These are phyloP conservation scores for Xiphophorus couchianus DNA, from an alignment of 2,113 vertebrate species.

Conservation along the genomic window DNA sequence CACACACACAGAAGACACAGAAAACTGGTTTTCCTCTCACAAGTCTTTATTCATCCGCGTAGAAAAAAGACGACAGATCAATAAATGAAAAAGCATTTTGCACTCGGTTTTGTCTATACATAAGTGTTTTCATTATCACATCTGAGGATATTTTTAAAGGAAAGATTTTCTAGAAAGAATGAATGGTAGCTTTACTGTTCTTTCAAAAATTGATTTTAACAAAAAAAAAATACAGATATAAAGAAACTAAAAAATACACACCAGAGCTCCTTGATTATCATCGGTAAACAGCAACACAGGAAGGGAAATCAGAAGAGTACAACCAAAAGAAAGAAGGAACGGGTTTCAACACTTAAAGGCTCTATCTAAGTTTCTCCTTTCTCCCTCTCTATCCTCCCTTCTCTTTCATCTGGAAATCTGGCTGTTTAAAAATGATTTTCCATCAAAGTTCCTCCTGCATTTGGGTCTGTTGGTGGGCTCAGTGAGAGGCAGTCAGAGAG, in stretches of 20 bases:
- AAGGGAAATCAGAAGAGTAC: conserved; percentile 52
- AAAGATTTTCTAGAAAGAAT: conserved; percentile 66
- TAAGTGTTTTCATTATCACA: conserved; percentile 68
- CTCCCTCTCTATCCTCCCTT: conserved; percentile 20
- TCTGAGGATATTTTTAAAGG: conserved; percentile 62
- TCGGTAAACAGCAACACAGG: conserved; percentile 51
- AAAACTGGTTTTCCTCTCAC: conserved; percentile 52
- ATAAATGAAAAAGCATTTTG: conserved; percentile 66
- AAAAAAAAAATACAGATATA: conserved; percentile 24
- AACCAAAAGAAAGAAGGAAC: conserved; percentile 46
- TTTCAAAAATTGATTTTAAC: conserved; percentile 14
- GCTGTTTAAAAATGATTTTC: conserved; percentile 7
- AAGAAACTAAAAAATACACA: conserved; percentile 31
- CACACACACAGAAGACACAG: conserved; percentile 26
- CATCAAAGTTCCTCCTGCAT: conserved; percentile 38
- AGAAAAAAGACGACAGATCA: conserved; percentile 75
- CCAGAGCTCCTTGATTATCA: conserved; percentile 46
- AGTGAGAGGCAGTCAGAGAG: conserved; percentile 45
- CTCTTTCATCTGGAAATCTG: conserved; percentile 42
- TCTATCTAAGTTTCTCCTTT: conserved; percentile 37
- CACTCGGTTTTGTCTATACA: conserved; percentile 75
- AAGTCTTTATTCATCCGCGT: conserved; percentile 77
- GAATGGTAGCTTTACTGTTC: conserved; percentile 62
- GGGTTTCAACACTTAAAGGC: conserved; percentile 51
- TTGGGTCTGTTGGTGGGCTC: conserved; percentile 34